phyloP scores from a whole-genome alignment of 1,140 invertebrate species.

The Catajapyx aquilonaris region DNA sequence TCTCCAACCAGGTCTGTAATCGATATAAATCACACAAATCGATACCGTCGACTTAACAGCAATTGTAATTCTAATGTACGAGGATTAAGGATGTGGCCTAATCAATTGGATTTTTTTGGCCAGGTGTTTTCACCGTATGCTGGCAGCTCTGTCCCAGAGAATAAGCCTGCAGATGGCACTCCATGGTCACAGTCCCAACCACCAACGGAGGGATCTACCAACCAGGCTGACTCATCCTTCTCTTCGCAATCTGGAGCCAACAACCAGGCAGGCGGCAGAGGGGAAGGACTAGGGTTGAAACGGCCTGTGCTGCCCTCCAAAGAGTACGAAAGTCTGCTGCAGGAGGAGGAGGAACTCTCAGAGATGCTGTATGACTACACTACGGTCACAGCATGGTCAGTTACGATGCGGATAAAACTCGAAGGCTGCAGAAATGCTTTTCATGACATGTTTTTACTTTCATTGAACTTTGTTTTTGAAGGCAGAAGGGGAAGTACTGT shows the following conservation, averaged over 20 bases:
- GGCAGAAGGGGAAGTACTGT: no score
- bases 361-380: constrained; percentile 74
- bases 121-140: no score
- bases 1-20: constrained; percentile 26
- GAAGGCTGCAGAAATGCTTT: no score
- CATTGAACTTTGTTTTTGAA: no score
- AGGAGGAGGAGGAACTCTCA: constrained; percentile 50
- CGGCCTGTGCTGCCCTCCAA: constrained; percentile 45
- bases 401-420: no score
- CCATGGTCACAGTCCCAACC: constrained; percentile 10
- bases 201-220: constrained; percentile 9
- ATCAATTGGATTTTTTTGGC: no score
- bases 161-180: constrained; percentile 3
- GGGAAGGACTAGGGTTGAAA: constrained; percentile 25
- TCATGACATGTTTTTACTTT: no score
- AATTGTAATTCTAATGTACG: no score
- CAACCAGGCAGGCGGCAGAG: constrained; percentile 4
- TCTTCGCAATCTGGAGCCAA: constrained; percentile 7
- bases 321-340: constrained; percentile 45
- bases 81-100: no score
- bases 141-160: no score
- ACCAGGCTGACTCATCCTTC: not conserved
- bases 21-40: no score
- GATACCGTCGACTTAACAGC: no score
- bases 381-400: constrained; percentile 59